Conservation (phyloP, 2,797 vertebrate species). For the Gallinago nigripennis region DNA sequence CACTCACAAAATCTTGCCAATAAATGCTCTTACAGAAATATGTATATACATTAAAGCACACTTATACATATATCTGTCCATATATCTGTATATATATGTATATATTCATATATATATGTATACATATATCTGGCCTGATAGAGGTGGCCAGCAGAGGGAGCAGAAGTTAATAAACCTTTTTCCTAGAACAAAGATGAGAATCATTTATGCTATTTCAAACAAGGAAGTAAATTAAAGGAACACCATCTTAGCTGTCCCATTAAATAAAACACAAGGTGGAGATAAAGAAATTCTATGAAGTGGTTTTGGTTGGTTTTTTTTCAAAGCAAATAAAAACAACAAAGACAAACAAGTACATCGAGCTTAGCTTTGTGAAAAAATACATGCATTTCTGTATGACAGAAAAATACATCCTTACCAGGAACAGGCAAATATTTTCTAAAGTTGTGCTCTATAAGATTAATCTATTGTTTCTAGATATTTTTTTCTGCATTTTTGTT, state of each 20-base stretch:
- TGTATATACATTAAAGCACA: not conserved
- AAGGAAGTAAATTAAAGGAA: not conserved
- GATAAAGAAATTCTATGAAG: not conserved
- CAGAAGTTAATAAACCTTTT: slow-evolving; percentile 21
- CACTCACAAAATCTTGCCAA: not conserved
- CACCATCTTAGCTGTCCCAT: not conserved
- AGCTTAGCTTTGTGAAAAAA: not conserved
- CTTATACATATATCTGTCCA: not conserved
- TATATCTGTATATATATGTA: no score
- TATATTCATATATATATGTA: no score
- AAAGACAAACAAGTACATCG: not conserved
- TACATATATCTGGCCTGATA: not conserved
- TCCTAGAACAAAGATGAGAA: not conserved
- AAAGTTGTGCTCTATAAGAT: not conserved
- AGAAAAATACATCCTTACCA: not conserved
- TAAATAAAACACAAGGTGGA: not conserved
- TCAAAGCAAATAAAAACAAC: not conserved
- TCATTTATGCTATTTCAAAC: not conserved
- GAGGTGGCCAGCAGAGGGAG: slow-evolving; percentile 59
- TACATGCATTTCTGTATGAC: not conserved
- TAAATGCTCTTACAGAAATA: not conserved
- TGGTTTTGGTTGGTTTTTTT: not conserved
- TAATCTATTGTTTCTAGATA: not conserved
- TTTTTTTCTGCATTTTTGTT: not conserved
- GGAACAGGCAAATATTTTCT: not conserved